Percentiles rank a stretch among this genome's conserved stretches.
Evolutionary conservation across 2,888 invertebrate species (phyloP).

Genomic region (Anorthoa munda): DNA sequence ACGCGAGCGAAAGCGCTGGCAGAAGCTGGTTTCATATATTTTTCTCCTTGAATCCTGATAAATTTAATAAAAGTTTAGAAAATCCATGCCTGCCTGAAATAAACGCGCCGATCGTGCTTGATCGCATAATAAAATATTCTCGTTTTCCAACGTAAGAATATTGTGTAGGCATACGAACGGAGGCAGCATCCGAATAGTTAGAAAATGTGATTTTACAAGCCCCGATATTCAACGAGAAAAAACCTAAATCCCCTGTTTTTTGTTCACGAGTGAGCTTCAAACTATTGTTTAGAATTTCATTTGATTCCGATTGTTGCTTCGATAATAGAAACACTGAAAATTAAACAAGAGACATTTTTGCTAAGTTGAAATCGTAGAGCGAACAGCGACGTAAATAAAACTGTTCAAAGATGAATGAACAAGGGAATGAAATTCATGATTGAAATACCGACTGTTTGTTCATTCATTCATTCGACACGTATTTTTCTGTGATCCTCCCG

Average conservation of each 20-base stretch:
- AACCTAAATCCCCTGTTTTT: not conserved
- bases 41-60: too few relatives aligned
- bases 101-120: not conserved
- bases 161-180: not conserved
- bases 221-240: slow-evolving; percentile 24
- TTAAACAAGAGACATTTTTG: slow-evolving; percentile 5
- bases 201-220: slow-evolving; percentile 30
- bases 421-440: slow-evolving; percentile 40
- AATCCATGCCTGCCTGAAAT: not conserved
- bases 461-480: slow-evolving; percentile 19
- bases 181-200: slow-evolving; percentile 11
- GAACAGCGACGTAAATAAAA: slow-evolving; percentile 12
- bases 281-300: slow-evolving; percentile 24
- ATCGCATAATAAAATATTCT: not conserved
- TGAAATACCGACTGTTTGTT: slow-evolving; percentile 32
- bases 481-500: slow-evolving; percentile 13
- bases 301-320: slow-evolving; percentile 14
- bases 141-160: slow-evolving; percentile 12
- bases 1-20: too few relatives aligned
- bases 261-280: slow-evolving; percentile 16
- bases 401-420: slow-evolving; percentile 29
- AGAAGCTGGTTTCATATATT: too few relatives aligned
- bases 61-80: not conserved
- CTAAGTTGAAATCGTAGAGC: slow-evolving; percentile 1
- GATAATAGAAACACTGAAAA: not conserved